phyloP scores from a whole-genome alignment of 37 sponge, comb jelly and placozoan species.

The Bolinopsis microptera region DNA sequence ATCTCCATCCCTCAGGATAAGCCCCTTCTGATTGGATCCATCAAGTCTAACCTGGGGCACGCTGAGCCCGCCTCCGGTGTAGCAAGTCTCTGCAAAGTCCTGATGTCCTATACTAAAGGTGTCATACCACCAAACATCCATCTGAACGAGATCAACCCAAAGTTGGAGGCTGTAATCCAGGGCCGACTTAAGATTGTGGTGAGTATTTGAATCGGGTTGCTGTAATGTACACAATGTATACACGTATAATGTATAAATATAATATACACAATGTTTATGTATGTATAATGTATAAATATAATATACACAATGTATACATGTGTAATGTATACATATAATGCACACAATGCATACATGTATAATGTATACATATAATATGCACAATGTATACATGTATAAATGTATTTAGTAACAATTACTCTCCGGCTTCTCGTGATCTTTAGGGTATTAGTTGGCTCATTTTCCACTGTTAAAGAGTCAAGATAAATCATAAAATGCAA shows the following conservation, averaged over 20 bases:
- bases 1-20: slow-evolving; percentile 30
- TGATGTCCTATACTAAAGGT: slow-evolving; percentile 45
- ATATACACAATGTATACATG: no score
- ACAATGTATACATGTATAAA: no score
- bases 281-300: no score
- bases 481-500: no score
- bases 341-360: no score
- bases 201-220: background rate
- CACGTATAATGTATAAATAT: background rate
- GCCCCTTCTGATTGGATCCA: slow-evolving; percentile 67
- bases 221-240: background rate
- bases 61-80: slow-evolving; percentile 68
- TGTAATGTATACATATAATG: background rate
- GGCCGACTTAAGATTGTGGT: slow-evolving; percentile 60
- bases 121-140: slow-evolving; percentile 65
- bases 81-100: slow-evolving; percentile 61
- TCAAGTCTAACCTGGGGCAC: slow-evolving; percentile 70
- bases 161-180: slow-evolving; percentile 41
- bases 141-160: slow-evolving; percentile 66
- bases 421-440: no score
- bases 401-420: no score
- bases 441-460: no score
- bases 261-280: background rate
- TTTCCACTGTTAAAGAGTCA: no score
- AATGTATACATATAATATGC: no score